A percentile compares a stretch with the other conserved stretches of the same genome.
phyloP scores from a whole-genome alignment of 2,797 vertebrate genomes.

The Lithobates sylvaticus region DNA sequence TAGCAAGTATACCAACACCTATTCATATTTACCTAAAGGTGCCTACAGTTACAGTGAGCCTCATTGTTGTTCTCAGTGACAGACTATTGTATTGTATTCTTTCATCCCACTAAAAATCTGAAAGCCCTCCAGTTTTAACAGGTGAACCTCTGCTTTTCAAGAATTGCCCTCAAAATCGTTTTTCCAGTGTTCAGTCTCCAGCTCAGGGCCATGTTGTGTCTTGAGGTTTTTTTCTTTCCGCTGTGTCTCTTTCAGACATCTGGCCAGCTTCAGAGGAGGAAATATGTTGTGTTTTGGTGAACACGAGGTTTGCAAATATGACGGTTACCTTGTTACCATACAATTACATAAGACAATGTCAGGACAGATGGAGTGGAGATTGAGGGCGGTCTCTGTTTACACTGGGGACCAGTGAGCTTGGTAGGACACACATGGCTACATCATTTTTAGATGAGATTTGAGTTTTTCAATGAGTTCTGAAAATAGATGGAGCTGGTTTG shows the following conservation, averaged over 20 bases:
- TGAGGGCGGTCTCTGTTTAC: conserved; percentile 4
- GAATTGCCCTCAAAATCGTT: background rate
- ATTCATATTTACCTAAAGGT: too few relatives aligned
- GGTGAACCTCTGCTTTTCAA: background rate
- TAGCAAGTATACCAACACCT: too few relatives aligned
- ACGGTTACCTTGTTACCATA: background rate
- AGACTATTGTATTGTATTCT: too few relatives aligned
- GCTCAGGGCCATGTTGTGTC: background rate
- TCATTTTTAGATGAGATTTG: background rate
- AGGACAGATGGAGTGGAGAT: conserved; percentile 4
- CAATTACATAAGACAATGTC: background rate
- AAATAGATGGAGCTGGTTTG: background rate
- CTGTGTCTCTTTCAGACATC: conserved; percentile 17
- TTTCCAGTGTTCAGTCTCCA: background rate
- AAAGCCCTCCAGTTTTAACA: too few relatives aligned
- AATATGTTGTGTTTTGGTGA: conserved; percentile 2
- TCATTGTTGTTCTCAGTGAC: too few relatives aligned
- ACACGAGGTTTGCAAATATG: background rate
- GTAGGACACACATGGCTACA: background rate
- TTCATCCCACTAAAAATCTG: too few relatives aligned
- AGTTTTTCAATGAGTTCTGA: background rate
- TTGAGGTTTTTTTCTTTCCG: background rate
- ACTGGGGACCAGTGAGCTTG: background rate
- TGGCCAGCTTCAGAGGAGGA: background rate
- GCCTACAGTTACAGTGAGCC: too few relatives aligned